Evolutionary conservation across 2,888 invertebrate species (phyloP).

Genomic region (Oscheius sp.): DNA sequence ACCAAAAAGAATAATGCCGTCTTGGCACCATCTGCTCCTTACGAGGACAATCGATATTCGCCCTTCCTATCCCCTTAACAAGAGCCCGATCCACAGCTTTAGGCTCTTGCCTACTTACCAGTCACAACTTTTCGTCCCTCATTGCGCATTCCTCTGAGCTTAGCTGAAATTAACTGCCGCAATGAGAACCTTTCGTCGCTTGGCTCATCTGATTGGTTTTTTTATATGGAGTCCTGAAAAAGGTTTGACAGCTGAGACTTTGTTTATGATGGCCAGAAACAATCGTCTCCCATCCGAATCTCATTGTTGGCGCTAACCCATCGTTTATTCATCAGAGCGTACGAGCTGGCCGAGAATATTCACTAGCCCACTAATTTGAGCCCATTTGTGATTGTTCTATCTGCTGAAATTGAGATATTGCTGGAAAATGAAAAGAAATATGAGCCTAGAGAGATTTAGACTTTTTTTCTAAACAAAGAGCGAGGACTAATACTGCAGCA

Average conservation of each 20-base stretch:
- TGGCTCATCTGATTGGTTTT: background rate
- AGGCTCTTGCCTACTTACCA: background rate
- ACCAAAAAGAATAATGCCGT: constrained; percentile 25
- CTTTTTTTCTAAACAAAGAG: background rate
- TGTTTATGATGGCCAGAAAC: background rate
- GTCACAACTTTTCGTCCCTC: constrained; percentile 10
- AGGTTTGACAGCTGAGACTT: background rate
- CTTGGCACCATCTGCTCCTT: constrained; percentile 25
- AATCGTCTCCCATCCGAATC: constrained; percentile 28
- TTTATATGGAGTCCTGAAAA: no score
- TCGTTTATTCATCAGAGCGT: constrained; percentile 20
- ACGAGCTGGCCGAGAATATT: constrained; percentile 13
- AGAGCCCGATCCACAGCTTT: constrained; percentile 14
- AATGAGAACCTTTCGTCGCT: background rate
- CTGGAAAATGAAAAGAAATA: background rate
- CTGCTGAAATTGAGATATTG: background rate
- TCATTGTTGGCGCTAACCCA: constrained; percentile 28
- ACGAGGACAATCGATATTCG: constrained; percentile 35
- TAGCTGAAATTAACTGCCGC: background rate
- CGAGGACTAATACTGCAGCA: background rate
- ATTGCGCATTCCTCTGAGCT: background rate
- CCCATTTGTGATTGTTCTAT: background rate
- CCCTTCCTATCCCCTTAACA: constrained; percentile 31
- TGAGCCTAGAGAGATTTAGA: background rate
- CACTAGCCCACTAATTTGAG: constrained; percentile 6